These are phyloP conservation scores for Larimichthys polyactis DNA, from an alignment of 2,113 vertebrate species.

Conservation along the genomic window DNA sequence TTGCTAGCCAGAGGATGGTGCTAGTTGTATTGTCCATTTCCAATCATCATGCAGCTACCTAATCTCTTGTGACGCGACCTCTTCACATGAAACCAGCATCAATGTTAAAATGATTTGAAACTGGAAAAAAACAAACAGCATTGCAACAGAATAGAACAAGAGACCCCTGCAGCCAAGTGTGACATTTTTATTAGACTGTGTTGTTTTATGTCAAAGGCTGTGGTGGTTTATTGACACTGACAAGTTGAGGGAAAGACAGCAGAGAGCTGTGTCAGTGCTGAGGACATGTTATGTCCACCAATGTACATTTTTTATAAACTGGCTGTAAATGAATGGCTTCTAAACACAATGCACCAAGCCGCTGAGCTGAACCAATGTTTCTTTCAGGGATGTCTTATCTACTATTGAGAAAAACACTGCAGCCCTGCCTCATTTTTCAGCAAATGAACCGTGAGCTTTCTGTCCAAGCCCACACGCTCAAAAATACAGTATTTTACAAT, in stretches of 20 bases:
- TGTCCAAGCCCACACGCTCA: neutral
- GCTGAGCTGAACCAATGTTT: neutral
- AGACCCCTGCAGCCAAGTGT: slow-evolving; percentile 19
- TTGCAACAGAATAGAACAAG: neutral
- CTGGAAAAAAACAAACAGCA: slow-evolving; percentile 1
- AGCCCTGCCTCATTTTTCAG: slow-evolving; percentile 3
- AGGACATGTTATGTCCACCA: neutral
- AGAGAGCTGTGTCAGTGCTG: neutral
- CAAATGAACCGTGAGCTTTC: slow-evolving; percentile 8
- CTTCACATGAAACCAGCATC: slow-evolving; percentile 22
- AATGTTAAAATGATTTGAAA: slow-evolving; percentile 56
- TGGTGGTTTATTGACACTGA: slow-evolving; percentile 14
- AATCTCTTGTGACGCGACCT: slow-evolving; percentile 46
- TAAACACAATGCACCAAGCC: slow-evolving; percentile 19
- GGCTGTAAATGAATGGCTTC: slow-evolving; percentile 20
- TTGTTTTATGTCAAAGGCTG: slow-evolving; percentile 1
- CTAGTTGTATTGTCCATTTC: slow-evolving; percentile 11
- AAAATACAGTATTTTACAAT: slow-evolving; percentile 5
- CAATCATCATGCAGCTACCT: slow-evolving; percentile 10
- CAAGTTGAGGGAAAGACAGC: neutral
- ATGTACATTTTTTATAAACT: neutral
- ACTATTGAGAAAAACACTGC: slow-evolving; percentile 43
- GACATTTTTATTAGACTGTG: slow-evolving; percentile 59
- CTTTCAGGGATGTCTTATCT: slow-evolving; percentile 29
- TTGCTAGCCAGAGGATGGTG: slow-evolving; percentile 39